Evolutionary conservation across 2,113 vertebrate species (phyloP).

Genomic region (Prietella phreatophila): DNA sequence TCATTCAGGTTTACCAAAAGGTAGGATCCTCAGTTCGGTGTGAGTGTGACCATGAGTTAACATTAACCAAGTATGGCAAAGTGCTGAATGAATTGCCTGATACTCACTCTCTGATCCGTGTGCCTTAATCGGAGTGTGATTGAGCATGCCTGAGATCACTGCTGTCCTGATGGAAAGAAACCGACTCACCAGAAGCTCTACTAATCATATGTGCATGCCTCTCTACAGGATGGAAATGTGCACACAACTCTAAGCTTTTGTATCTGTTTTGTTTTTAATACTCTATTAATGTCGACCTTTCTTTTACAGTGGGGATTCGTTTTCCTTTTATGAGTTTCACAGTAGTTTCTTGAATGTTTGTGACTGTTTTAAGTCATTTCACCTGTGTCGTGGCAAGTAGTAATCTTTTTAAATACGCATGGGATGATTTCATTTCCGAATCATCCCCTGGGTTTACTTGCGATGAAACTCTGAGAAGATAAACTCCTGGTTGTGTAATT

Average conservation of each 20-base stretch:
- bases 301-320: slow-evolving; percentile 1
- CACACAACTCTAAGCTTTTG: slow-evolving; percentile 26
- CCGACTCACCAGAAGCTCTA: slow-evolving; percentile 30
- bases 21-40: slow-evolving; percentile 85
- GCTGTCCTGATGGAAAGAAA: slow-evolving; percentile 27
- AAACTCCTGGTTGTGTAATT: slow-evolving; percentile 56
- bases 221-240: slow-evolving; percentile 38
- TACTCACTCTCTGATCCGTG: slow-evolving; percentile 65
- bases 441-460: background rate
- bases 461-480: slow-evolving; percentile 1
- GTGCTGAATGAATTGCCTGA: slow-evolving; percentile 80
- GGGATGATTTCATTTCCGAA: background rate
- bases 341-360: background rate
- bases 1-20: slow-evolving; percentile 99
- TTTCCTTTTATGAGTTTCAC: background rate
- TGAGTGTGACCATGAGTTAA: slow-evolving; percentile 38
- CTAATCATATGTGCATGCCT: slow-evolving; percentile 58
- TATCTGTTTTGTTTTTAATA: slow-evolving; percentile 6
- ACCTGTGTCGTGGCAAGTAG: too few species aligned
- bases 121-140: slow-evolving; percentile 35
- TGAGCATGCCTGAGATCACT: slow-evolving; percentile 53
- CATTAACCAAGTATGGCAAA: slow-evolving; percentile 70
- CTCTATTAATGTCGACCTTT: background rate
- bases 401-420: background rate
- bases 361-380: background rate